These are phyloP conservation scores for Furcifer pardalis DNA, from an alignment of 2,797 vertebrate genomes.

Conservation along the genomic window DNA sequence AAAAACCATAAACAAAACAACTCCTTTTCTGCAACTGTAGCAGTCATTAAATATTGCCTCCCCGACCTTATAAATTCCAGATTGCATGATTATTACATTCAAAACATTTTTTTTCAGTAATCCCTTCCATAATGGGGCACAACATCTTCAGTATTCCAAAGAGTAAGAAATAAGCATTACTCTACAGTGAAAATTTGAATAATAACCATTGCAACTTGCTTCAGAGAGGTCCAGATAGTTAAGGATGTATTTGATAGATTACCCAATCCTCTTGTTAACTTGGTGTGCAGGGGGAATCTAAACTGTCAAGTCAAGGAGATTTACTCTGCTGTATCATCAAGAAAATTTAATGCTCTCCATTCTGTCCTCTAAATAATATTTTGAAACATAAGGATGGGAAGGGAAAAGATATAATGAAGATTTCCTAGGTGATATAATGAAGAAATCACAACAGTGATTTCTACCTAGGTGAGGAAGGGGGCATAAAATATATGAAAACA, in stretches of 20 bases:
- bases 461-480: not conserved
- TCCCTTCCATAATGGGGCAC: constrained; percentile 56
- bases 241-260: constrained; percentile 64
- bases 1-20: constrained; percentile 52
- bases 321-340: constrained; percentile 51
- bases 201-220: constrained; percentile 45
- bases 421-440: constrained; percentile 14
- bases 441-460: not conserved
- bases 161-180: constrained; percentile 50
- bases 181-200: constrained; percentile 64
- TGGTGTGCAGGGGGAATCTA: constrained; percentile 55
- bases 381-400: constrained; percentile 47
- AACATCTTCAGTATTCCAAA: constrained; percentile 57
- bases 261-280: constrained; percentile 59
- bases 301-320: constrained; percentile 48
- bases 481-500: not conserved
- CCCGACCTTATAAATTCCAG: constrained; percentile 65
- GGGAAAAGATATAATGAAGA: constrained; percentile 42
- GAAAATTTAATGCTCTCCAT: constrained; percentile 48
- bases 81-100: constrained; percentile 64
- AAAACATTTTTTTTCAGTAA: constrained; percentile 65
- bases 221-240: constrained; percentile 61
- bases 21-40: constrained; percentile 46
- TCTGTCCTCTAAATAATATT: constrained; percentile 42
- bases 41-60: constrained; percentile 57